Percentiles rank a stretch among this genome's conserved stretches.
These are phyloP conservation scores for Acrocephalus scirpaceus DNA, from an alignment of 2,797 vertebrate species.

Conservation along the genomic window DNA sequence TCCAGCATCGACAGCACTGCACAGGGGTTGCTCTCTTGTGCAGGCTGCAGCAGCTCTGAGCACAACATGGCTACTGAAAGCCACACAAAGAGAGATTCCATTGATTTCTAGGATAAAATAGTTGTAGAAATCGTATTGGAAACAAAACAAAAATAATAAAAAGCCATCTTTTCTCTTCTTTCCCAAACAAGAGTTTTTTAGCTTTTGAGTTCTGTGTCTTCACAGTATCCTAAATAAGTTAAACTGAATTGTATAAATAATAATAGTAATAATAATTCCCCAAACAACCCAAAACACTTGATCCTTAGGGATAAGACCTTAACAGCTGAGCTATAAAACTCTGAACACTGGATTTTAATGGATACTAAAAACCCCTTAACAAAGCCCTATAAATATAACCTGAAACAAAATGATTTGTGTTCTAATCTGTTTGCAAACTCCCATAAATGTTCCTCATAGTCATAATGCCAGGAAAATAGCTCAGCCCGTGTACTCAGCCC, in stretches of 20 bases:
- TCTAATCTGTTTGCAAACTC: slow-evolving; percentile 39
- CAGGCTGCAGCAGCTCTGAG: neutral
- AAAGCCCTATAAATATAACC: slow-evolving; percentile 51
- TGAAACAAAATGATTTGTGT: slow-evolving; percentile 51
- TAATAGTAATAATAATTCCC: slow-evolving; percentile 7
- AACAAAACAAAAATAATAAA: neutral
- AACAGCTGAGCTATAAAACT: slow-evolving; percentile 33
- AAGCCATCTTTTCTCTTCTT: neutral
- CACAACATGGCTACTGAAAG: slow-evolving; percentile 16
- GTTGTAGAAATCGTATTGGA: neutral
- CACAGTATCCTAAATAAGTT: slow-evolving; percentile 5
- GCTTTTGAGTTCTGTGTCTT: neutral
- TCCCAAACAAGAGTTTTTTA: neutral
- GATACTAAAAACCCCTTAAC: slow-evolving; percentile 62
- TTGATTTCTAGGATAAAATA: neutral
- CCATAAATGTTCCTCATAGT: slow-evolving; percentile 32
- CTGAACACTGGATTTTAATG: slow-evolving; percentile 42
- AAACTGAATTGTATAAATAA: slow-evolving; percentile 10
- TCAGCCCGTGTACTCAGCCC: neutral
- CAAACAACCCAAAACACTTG: slow-evolving; percentile 41
- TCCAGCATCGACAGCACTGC: neutral
- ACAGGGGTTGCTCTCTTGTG: neutral
- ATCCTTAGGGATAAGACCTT: slow-evolving; percentile 29
- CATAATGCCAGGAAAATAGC: slow-evolving; percentile 36
- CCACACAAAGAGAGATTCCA: neutral